Evolutionary conservation across 2,888 invertebrate genomes (phyloP).

Genomic region (Chesias legatella): DNA sequence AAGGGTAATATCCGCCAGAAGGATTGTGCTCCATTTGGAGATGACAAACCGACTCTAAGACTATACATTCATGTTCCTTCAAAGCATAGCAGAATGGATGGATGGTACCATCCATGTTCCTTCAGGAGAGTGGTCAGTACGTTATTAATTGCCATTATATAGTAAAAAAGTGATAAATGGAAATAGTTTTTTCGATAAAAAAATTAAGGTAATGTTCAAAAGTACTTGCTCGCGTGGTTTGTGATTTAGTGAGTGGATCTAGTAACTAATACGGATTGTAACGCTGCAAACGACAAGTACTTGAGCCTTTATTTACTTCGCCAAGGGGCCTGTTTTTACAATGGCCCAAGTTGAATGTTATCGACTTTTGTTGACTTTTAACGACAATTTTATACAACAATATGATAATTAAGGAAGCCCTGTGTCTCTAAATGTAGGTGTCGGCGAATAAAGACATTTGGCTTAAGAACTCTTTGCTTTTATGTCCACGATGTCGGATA

Average conservation of each 20-base stretch:
- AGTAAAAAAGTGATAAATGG: too few relatives aligned
- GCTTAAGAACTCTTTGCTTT: conserved; percentile 17
- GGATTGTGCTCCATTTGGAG: too few relatives aligned
- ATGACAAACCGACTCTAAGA: too few relatives aligned
- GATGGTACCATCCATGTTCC: too few relatives aligned
- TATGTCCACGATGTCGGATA: conserved; percentile 7
- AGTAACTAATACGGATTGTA: conserved; percentile 5
- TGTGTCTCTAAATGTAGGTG: conserved; percentile 44
- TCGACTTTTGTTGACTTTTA: conserved; percentile 69
- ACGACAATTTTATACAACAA: conserved; percentile 73
- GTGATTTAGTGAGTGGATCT: conserved; percentile 4
- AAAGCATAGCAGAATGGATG: too few relatives aligned
- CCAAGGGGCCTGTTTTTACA: conserved; percentile 61
- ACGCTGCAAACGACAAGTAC: conserved; percentile 13
- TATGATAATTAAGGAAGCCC: conserved; percentile 67
- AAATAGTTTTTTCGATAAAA: too few relatives aligned
- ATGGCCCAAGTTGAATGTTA: conserved; percentile 60
- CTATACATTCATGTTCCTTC: too few relatives aligned
- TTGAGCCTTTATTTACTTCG: conserved; percentile 43
- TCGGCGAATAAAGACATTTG: conserved; percentile 19
- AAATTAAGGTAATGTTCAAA: too few relatives aligned
- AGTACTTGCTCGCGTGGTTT: too few relatives aligned
- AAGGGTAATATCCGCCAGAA: too few relatives aligned
- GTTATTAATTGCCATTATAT: too few relatives aligned
- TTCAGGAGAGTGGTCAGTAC: too few relatives aligned